A percentile compares a stretch with the other conserved stretches of the same genome.
Evolutionary conservation across 2,113 vertebrate genomes (phyloP).

Genomic region (Rhabdornis inornatus): DNA sequence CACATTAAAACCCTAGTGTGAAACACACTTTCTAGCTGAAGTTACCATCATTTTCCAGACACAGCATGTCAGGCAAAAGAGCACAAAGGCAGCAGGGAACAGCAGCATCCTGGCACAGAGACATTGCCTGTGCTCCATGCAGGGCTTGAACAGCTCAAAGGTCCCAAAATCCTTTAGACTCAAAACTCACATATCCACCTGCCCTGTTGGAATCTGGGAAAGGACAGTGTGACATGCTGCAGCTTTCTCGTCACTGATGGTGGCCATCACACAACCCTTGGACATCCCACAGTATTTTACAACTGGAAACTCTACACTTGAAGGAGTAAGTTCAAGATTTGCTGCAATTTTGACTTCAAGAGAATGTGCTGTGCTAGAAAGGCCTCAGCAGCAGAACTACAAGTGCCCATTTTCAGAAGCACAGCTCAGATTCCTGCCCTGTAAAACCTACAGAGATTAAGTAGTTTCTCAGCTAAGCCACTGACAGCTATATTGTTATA

Average conservation of each 20-base stretch:
- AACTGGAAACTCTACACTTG: background rate
- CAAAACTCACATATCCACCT: background rate
- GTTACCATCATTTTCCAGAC: background rate
- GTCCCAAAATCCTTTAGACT: background rate
- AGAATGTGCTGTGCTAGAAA: background rate
- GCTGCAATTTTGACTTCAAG: background rate
- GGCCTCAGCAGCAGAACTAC: background rate
- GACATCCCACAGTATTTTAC: background rate
- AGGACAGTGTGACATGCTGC: background rate
- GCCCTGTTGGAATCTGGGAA: rapidly evolving
- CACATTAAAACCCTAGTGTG: background rate
- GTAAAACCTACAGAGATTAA: background rate
- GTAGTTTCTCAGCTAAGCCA: background rate
- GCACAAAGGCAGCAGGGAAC: background rate
- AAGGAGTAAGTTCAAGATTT: background rate
- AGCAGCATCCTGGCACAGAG: background rate
- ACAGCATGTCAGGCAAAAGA: background rate
- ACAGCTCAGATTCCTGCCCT: background rate
- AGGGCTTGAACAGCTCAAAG: background rate
- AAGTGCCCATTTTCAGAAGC: background rate
- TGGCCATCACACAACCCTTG: background rate
- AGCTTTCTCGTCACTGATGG: background rate
- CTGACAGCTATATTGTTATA: background rate
- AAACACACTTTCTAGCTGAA: background rate
- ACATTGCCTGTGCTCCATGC: background rate